Evolutionary conservation across 2,113 vertebrate genomes (phyloP).

Genomic region (Noturus placidus): DNA sequence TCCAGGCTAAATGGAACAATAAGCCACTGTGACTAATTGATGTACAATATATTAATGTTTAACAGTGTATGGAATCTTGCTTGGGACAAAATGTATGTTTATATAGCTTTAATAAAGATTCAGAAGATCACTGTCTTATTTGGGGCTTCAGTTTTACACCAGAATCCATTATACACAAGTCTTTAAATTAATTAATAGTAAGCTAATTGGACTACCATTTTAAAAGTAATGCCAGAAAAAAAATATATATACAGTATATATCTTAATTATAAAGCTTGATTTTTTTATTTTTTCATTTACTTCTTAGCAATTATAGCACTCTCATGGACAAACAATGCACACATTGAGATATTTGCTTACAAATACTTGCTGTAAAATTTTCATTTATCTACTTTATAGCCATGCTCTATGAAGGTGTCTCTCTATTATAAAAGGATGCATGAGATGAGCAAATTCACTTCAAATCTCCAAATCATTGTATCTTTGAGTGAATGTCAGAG

Average conservation of each 20-base stretch:
- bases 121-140: background rate
- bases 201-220: background rate
- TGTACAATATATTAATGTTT: conserved; percentile 39
- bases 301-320: too few relatives aligned
- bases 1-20: conserved; percentile 6
- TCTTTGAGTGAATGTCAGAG: too few relatives aligned
- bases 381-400: too few relatives aligned
- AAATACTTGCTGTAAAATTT: too few relatives aligned
- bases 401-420: too few relatives aligned
- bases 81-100: background rate
- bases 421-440: too few relatives aligned
- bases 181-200: background rate
- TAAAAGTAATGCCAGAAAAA: background rate
- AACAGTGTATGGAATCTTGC: background rate
- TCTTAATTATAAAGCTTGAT: too few relatives aligned
- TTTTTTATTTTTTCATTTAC: too few relatives aligned
- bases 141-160: background rate
- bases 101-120: background rate
- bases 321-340: too few relatives aligned
- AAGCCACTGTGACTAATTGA: conserved; percentile 31
- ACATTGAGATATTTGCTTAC: too few relatives aligned
- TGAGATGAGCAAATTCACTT: background rate
- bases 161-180: too few relatives aligned
- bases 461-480: background rate
- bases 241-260: too few relatives aligned